Conservation (phyloP, 2,113 vertebrate species). For the Lipophrys pholis region DNA sequence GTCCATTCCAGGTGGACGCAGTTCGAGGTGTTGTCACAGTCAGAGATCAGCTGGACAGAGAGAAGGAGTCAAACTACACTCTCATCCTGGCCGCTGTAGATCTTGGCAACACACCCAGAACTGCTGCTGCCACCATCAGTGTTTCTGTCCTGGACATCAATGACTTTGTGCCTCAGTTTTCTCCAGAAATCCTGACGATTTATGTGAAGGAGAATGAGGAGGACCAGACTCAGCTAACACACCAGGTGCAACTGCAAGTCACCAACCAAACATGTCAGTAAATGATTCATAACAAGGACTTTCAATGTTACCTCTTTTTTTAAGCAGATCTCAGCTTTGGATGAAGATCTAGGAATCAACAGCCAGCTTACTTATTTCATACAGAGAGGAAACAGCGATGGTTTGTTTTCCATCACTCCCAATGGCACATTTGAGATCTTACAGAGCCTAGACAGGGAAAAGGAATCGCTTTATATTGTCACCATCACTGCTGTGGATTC, state of each 20-base stretch:
- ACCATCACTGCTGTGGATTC: conserved; percentile 79
- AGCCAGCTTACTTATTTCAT: conserved; percentile 66
- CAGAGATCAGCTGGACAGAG: conserved; percentile 77
- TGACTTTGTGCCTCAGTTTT: conserved; percentile 65
- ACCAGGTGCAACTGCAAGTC: conserved; percentile 47
- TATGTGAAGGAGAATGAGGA: conserved; percentile 64
- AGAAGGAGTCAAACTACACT: conserved; percentile 63
- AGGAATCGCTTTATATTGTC: conserved; percentile 50
- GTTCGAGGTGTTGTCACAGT: conserved; percentile 75
- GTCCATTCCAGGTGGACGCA: conserved; percentile 74
- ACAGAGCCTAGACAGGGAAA: conserved; percentile 76
- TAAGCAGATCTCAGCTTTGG: conserved; percentile 63
- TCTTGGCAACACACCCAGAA: conserved; percentile 53
- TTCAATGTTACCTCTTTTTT: conserved; percentile 1
- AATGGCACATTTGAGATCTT: conserved; percentile 61
- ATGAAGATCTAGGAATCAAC: conserved; percentile 71
- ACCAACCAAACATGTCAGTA: not conserved
- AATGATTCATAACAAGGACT: not conserved
- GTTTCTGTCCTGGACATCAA: conserved; percentile 70
- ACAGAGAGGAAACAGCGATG: conserved; percentile 40
- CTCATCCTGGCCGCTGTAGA: conserved; percentile 56
- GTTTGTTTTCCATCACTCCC: conserved; percentile 58
- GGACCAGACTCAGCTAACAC: conserved; percentile 30
- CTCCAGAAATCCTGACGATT: conserved; percentile 52
- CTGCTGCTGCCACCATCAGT: conserved; percentile 44